Evolutionary conservation across 2,797 vertebrate species (phyloP), one percentile per base, ranked within the genome.

Genomic region (Sebastes goodei): DNA sequence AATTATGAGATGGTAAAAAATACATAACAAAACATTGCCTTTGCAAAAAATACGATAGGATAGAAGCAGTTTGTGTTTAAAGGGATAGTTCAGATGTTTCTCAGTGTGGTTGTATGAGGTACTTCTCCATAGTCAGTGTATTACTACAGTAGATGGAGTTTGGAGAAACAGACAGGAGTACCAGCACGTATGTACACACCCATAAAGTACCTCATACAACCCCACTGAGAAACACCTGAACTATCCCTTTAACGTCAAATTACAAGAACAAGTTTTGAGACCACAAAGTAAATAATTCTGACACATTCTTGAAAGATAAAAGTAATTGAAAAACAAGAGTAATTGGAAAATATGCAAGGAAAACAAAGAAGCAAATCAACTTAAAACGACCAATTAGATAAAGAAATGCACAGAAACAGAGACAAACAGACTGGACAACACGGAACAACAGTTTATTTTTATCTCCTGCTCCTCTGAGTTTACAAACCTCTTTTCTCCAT

Each of bases 401-500:
- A 32, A n/a, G 7, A 71, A 55, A 55, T 5, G 3, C 3, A 53
- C 38, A 52, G 6, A 29, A 10, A 61, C 14, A 11, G 3, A 14
- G n/a, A 4, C n/a, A 23, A 42, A 64, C 17, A 66, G 5, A 0
- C 1, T 10, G 4, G 33, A 73, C 25, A 11, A 29, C 27, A 68
- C 0, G 4, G 17, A 67, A n/a, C 20, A 23, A 4, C 21, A 8
- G 0, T 7, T 17, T 12, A 1, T 25, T 30, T 38, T 2, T 2
- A 17, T n/a, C 15, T 27, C 4, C 12, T 21, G 17, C 62, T 68
- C 23, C n/a, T 35, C 14, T 2, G 0, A 0, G 20, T 27, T 64
- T 78, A 93, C 94, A 52, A 93, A 98, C 98, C 98, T 97, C 97
- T 97, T 92, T 97, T 99, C 93, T 99, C 98, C 87, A 96, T 78